Base-by-base conservation (phyloP, 2,113 vertebrate genomes). In the Otolemur garnettii region DNA sequence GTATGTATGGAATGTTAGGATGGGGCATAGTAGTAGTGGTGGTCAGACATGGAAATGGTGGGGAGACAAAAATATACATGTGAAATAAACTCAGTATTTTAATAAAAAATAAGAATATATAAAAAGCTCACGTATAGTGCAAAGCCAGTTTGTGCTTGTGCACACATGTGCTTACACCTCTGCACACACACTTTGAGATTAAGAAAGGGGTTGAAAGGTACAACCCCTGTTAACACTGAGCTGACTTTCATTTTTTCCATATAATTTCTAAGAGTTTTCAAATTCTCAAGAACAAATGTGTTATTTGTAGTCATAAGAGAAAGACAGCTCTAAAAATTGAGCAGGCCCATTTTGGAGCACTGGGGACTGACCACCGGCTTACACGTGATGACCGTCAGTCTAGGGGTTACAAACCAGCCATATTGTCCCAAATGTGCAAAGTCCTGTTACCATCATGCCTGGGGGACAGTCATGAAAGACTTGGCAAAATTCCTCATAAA, bases 311-410 rank as follows among this genome's bases (percentile, higher is more conserved):
- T 64, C 19, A 64, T 93, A 81, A 84, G 12, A 45, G 66, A 90
- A 95, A 55, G 53, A 35, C 3, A 80, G 90, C 77, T 93, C 18
- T 82, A 79, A 93, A 89, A 77, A 30, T 9, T 35, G 22, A 93
- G 9, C 26, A 26, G 19, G 17, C 4, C 9, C 62, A 21, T 83
- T 77, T 33, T 14, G 85, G 88, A 75, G 17, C 8, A 11, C 38
- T 77, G 33, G 57, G 53, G 57, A 81, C 35, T 42, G 45, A 53
- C 33, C 6, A 12, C 10, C 30, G 19, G 50, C 53, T 1, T 91
- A 88, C 17, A 69, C 4, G 22, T 17, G 42, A 50, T 72, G n/a
- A 77, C 60, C 14, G 89, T 69, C 9, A 42, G 5, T 55, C 64
- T 33, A 3, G 6, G n/a, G 2, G 77, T 86, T 60, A 91, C 66